phyloP scores from a whole-genome alignment of 2,113 vertebrate genomes.

The Dromiciops gliroides region DNA sequence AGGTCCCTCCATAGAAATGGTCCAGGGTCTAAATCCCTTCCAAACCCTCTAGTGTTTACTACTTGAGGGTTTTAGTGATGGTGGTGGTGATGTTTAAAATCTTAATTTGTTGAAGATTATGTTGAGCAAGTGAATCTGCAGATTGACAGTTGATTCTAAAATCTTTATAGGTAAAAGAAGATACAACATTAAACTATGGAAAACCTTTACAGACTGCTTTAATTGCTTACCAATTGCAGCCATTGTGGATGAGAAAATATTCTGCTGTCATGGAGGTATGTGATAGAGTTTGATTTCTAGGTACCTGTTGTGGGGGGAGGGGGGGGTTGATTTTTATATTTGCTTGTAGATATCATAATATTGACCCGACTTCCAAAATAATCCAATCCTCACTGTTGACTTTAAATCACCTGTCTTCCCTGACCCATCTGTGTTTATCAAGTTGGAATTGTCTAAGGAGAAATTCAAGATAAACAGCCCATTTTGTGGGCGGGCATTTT shows the following conservation, averaged over 20 bases:
- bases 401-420: background rate
- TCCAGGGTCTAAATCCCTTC: background rate
- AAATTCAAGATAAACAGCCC: slow-evolving; percentile 7
- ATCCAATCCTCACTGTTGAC: background rate
- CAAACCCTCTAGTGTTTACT: background rate
- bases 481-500: slow-evolving; percentile 9
- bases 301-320: background rate
- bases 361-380: background rate
- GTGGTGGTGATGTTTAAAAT: background rate
- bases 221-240: slow-evolving; percentile 99
- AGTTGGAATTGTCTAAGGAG: background rate
- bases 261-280: slow-evolving; percentile 98
- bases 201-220: slow-evolving; percentile 99
- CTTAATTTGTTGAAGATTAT: background rate
- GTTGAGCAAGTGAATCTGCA: background rate
- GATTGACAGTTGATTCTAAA: background rate
- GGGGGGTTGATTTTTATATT: background rate
- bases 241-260: slow-evolving; percentile 99
- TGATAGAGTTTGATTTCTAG: background rate
- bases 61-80: background rate
- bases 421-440: background rate
- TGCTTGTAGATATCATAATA: background rate
- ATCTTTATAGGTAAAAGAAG: slow-evolving; percentile 93
- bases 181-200: slow-evolving; percentile 99
- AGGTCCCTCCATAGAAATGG: background rate